Conservation (phyloP, 2,113 vertebrate species). For the Cinclus mexicanus region DNA sequence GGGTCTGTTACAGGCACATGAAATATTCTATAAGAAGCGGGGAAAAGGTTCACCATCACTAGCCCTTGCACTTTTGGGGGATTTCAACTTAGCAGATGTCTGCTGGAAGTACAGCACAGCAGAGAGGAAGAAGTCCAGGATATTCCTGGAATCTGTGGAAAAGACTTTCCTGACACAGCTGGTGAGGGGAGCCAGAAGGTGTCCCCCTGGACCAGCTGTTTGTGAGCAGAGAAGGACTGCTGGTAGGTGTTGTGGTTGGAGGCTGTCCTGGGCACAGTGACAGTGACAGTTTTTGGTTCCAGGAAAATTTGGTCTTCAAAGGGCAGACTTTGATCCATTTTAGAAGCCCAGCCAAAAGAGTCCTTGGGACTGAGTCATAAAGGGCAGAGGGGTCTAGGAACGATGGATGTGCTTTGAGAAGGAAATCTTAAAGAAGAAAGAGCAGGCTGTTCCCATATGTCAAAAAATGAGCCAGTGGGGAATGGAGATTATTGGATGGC, state of each 20-base stretch:
- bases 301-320: neutral
- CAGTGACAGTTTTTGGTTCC: neutral
- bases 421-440: neutral
- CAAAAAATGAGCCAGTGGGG: fast-evolving
- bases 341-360: neutral
- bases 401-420: neutral
- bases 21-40: neutral
- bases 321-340: neutral
- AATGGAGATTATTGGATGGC: fast-evolving
- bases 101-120: neutral
- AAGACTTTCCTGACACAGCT: fast-evolving
- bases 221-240: neutral
- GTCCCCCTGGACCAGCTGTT: neutral
- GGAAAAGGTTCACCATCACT: neutral
- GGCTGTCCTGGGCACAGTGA: neutral
- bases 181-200: neutral
- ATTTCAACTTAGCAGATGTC: neutral
- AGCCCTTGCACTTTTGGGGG: neutral
- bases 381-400: neutral
- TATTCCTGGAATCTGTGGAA: neutral
- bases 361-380: neutral
- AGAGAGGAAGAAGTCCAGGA: neutral
- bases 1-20: no score
- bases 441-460: neutral
- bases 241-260: neutral